Base-by-base conservation (phyloP, 1,140 invertebrate genomes). In the Littorina saxatilis region DNA sequence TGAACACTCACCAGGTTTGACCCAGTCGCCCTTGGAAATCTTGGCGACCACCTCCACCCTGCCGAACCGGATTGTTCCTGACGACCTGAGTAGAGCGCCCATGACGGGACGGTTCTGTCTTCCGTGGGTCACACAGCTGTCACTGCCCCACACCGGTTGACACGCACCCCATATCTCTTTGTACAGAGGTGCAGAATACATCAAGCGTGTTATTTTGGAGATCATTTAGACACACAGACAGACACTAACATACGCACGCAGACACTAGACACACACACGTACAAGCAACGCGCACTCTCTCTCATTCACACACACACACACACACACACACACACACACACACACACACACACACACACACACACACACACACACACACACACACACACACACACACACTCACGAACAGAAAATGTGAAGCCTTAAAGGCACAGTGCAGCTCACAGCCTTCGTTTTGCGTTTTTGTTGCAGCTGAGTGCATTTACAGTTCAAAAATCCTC, bases 21-120 rank as follows among this genome's bases (percentile, higher is more conserved):
- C 83, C 96, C 96, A 97, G 90, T 95, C 95, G 40, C 96, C 96
- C 86, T 93, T 91, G 0, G 96, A 96, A 83, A 96, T 89, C 89
- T 95, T 96, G 0, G 96, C 96, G 9, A 94, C 92, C 5, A 96
- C 93, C 88, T 96, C 96, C n/a, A 96, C 93, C 87, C 93, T 93
- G 15, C 96, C 96, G 85, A 95, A 96, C 83, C 91, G 92, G 84
- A 96, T 96, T n/a, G 91, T 91, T 11, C 94, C 91, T 81, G 94
- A 94, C 0, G 95, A 96, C 23, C 94, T 94, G 11, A 97, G 88
- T 84, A 94, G 94, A 20, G 94, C 95, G 0, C 95, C 95, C 27
- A 85, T 81, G 27, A 84, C 63, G 20, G 86, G 86, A 23, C 77
- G 78, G 27, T 5, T 75, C 50, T 52, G 11, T 20, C 27, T 1